Evolutionary conservation across 2,888 invertebrate species (phyloP), one percentile per base, ranked within the genome.

Genomic region (Cheilosia variabilis): DNA sequence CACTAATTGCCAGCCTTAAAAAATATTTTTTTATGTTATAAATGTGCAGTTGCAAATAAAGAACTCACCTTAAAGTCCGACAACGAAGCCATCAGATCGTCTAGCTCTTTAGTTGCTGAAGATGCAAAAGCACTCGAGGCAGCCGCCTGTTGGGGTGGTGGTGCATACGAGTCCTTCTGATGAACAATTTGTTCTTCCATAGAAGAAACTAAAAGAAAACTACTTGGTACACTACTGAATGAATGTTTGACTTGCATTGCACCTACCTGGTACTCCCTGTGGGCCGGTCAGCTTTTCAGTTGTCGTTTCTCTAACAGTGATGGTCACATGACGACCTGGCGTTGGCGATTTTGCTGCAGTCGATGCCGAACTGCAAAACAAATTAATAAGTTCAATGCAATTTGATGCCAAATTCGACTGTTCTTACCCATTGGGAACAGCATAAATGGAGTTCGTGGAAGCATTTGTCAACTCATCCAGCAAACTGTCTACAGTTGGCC

Each of bases 61-160:
- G 4, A 34, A 87, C 93, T 92, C 93, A 97, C 98, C 96, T 98
- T 98, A 91, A 98, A 97, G 91, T 98, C 98, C 0, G 98, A 98
- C 13, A 99, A 93, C 6, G 98, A 97, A 2, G 97, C 97, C 98
- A 99, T 98, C 84, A 99, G 94, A 90, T 98, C 98, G 90, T 99
- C 98, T 82, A 99, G 94, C 92, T 99, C 98, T 92, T 96, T 96
- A 24, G 98, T 98, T 43, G 98, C 98, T 81, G 96, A 96, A 68
- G 98, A 98, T 24, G 98, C 93, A 88, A 91, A 91, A 4, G 89
- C 87, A 47, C 47, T 45, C 7, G 81, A 73, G 19, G 80, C 52
- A 22, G 82, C 31, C 7, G 71, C n/a, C 41, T 43, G 37, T 52
- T 43, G 45, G 9, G 43, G 63, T 65, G 83, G 90, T 87, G 90